Base-by-base conservation (phyloP, 2,888 invertebrate genomes). In the Balanococcus diminutus region DNA sequence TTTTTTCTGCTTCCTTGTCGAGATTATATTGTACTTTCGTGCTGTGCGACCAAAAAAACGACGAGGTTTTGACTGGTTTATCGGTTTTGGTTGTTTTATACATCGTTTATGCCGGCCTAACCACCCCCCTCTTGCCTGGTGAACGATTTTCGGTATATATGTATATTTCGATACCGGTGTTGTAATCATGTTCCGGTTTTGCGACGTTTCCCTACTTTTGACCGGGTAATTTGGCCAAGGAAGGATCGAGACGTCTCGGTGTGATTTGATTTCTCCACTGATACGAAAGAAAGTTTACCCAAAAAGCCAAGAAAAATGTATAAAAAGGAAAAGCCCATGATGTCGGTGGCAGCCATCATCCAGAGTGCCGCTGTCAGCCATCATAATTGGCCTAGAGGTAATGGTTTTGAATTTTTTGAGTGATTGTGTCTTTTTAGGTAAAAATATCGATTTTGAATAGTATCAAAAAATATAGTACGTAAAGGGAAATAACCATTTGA, bases 301-400 rank as follows among this genome's bases (percentile, higher is more conserved):
- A 4, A 22, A 56, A 22, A 22, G 19, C 56, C 22, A 32, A 9
- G 36, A 36, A 36, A 46, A 46, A 93, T 95, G 94, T 93, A 95
- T 93, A 95, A 95, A 92, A 95, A 95, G 91, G 95, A 95, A 91
- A 95, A 95, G 90, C 95, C 95, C 89, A 95, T 95, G 92, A 94
- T 95, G 94, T 95, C 95, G 90, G 95, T 95, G 89, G 94, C 95
- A 89, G 95, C 95, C 89, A 94, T 95, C 90, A 95, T 95, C 89
- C 93, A 93, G 89, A 93, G 92, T 87, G 91, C 92, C 84, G 92
- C 92, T 89, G 91, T 91, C 42, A 92, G 92, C 88, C 93, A 93
- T 90, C 93, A 93, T 90, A 94, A 93, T 93, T 92, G 92, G 88
- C 90, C 92, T 88, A 91, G 88, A 88, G 89, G 89, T 89, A 88